Percentiles rank a stretch among this genome's conserved stretches.
Evolutionary conservation across 2,888 invertebrate species (phyloP).

Genomic region (Dexiosoma caninum): DNA sequence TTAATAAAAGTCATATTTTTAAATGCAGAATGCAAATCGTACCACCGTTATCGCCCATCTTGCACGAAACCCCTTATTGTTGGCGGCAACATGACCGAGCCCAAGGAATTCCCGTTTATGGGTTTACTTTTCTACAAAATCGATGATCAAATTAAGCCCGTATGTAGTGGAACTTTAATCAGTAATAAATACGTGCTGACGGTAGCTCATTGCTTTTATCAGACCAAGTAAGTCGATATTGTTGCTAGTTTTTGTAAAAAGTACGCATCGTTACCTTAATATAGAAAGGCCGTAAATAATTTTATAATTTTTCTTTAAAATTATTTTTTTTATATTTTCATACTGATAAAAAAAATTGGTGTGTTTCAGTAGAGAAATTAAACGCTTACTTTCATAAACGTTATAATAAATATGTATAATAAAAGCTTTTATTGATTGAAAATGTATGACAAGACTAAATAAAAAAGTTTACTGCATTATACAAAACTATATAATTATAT

Average conservation of each 20-base stretch:
- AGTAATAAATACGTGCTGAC: constrained; percentile 80
- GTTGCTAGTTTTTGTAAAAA: background rate
- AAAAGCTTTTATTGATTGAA: no score
- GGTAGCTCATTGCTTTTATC: constrained; percentile 80
- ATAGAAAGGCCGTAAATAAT: no score
- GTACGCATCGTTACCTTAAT: no score
- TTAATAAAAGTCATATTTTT: background rate
- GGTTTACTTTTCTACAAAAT: constrained; percentile 65
- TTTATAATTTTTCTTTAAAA: no score
- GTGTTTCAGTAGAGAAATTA: no score
- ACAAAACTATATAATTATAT: no score
- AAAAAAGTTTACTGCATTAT: no score
- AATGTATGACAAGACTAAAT: no score
- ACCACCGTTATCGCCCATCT: background rate
- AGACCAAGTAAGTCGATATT: constrained; percentile 31
- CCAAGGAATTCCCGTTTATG: constrained; percentile 70
- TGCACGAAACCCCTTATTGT: constrained; percentile 59
- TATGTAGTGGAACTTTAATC: constrained; percentile 81
- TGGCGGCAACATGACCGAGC: constrained; percentile 64
- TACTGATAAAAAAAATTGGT: no score
- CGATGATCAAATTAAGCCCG: constrained; percentile 68
- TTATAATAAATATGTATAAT: no score
- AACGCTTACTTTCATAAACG: no score
- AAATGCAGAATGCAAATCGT: constrained; percentile 39
- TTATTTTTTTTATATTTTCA: no score